These are phyloP conservation scores for Gonocerus acuteangulatus DNA, from an alignment of 2,888 invertebrate species.

Conservation along the genomic window DNA sequence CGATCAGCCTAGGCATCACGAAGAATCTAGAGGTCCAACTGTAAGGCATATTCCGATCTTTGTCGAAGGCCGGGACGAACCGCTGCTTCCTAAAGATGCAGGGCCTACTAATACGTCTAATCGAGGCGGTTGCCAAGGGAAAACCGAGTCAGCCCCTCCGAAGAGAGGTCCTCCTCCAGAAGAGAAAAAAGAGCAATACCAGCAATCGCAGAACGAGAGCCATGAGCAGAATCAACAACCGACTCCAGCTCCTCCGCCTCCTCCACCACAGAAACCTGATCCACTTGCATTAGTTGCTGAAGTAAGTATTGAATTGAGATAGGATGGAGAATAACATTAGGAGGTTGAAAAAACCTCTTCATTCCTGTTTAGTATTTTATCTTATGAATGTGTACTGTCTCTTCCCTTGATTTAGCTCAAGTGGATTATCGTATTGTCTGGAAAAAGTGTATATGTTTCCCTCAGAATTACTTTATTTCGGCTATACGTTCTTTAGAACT, in stretches of 20 bases:
- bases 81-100: slow-evolving; percentile 58
- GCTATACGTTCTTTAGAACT: too few species aligned
- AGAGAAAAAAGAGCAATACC: slow-evolving; percentile 39
- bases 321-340: too few species aligned
- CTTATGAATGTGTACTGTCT: too few species aligned
- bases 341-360: too few species aligned
- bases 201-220: slow-evolving; percentile 29
- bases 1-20: slow-evolving; percentile 6
- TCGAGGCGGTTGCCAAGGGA: slow-evolving; percentile 18
- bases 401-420: too few species aligned
- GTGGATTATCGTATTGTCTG: too few species aligned
- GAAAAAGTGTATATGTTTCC: too few species aligned
- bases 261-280: slow-evolving; percentile 48
- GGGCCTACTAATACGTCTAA: slow-evolving; percentile 38
- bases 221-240: slow-evolving; percentile 42
- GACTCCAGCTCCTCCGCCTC: slow-evolving; percentile 42
- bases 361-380: too few species aligned
- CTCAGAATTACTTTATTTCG: too few species aligned
- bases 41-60: slow-evolving; percentile 81
- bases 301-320: not conserved
- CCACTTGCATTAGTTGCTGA: slow-evolving; percentile 66
- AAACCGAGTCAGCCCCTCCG: not conserved
- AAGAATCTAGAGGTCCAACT: slow-evolving; percentile 40
- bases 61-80: slow-evolving; percentile 76
- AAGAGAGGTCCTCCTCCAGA: slow-evolving; percentile 26